phyloP scores from a whole-genome alignment of 2,888 invertebrate genomes.

The Rhorus exstirpatorius region DNA sequence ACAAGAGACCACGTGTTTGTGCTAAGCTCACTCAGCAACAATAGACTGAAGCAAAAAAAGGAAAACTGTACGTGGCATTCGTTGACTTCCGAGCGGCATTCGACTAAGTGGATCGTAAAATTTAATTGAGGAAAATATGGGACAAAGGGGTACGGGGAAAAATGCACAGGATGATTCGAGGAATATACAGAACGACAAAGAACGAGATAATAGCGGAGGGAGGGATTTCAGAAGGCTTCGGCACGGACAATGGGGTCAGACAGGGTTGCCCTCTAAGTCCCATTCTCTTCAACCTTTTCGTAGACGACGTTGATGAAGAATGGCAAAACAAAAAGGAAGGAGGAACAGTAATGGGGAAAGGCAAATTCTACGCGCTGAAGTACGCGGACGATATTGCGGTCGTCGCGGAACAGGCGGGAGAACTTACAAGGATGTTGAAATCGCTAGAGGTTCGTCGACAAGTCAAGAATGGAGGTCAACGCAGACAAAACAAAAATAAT shows the following conservation, averaged over 20 bases:
- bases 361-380: constrained; percentile 9
- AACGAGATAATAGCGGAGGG: constrained; percentile 1
- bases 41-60: too few species aligned
- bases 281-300: constrained; percentile 43
- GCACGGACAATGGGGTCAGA: constrained; percentile 58
- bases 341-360: constrained; percentile 27
- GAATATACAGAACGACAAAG: background rate
- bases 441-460: too few species aligned
- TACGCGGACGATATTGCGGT: constrained; percentile 28
- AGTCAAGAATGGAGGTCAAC: background rate
- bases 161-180: too few species aligned
- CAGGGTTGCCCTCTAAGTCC: constrained; percentile 69
- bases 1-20: too few species aligned
- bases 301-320: constrained; percentile 39
- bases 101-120: too few species aligned
- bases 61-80: too few species aligned
- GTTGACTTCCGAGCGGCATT: too few species aligned
- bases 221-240: constrained; percentile 43
- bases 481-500: too few species aligned
- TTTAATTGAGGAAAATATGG: too few species aligned
- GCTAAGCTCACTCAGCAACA: too few species aligned
- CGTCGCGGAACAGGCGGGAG: background rate
- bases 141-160: too few species aligned
- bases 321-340: too few species aligned
- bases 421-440: background rate